These are phyloP conservation scores for Vandiemenella viatica DNA, from an alignment of 2,888 invertebrate species.

Conservation along the genomic window DNA sequence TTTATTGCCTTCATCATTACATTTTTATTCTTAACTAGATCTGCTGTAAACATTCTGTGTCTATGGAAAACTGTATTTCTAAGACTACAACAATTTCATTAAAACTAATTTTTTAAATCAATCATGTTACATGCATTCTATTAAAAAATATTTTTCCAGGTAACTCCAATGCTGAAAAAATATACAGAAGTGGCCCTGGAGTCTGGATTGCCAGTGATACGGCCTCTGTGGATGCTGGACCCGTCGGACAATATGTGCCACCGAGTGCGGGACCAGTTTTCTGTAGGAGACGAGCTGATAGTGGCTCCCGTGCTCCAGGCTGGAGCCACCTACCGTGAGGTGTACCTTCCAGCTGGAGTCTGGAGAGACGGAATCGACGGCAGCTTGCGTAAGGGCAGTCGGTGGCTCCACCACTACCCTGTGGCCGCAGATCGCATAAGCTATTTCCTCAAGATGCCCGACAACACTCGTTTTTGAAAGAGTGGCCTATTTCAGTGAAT, in stretches of 20 bases:
- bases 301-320: conserved; percentile 73
- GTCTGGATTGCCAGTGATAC: conserved; percentile 66
- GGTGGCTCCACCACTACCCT: conserved; percentile 80
- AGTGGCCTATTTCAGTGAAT: not conserved
- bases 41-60: too few species aligned
- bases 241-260: conserved; percentile 64
- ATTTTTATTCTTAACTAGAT: too few species aligned
- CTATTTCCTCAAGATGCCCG: conserved; percentile 70
- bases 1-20: too few species aligned
- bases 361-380: conserved; percentile 88
- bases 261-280: conserved; percentile 69
- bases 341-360: conserved; percentile 79
- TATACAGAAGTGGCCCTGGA: conserved; percentile 57
- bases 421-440: conserved; percentile 67
- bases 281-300: conserved; percentile 76
- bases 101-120: too few species aligned
- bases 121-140: too few species aligned
- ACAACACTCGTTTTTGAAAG: conserved; percentile 59
- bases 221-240: conserved; percentile 82
- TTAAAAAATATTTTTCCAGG: too few species aligned
- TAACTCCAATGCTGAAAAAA: conserved; percentile 59
- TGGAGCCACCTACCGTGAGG: conserved; percentile 55
- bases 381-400: conserved; percentile 68
- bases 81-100: too few species aligned
- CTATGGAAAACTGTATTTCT: too few species aligned